These are phyloP conservation scores for Gobio occitaniae DNA, from an alignment of 2,797 vertebrate species.

Conservation along the genomic window DNA sequence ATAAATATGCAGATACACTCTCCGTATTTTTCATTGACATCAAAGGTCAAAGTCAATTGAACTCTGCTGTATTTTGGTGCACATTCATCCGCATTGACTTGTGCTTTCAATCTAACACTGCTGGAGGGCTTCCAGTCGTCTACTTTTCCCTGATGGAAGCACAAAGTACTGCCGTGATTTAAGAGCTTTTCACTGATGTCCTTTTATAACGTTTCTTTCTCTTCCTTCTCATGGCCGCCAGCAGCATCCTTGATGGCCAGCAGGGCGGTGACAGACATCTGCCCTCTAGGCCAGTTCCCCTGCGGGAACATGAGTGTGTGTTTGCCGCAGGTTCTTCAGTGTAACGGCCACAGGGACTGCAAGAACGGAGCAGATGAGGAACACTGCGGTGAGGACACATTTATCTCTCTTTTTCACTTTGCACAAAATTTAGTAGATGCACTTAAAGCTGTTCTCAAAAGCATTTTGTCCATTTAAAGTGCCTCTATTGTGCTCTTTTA, in stretches of 20 bases:
- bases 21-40: neutral
- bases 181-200: neutral
- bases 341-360: slow-evolving; percentile 82
- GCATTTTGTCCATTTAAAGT: no score
- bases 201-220: neutral
- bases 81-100: neutral
- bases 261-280: slow-evolving; percentile 60
- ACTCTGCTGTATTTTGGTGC: neutral
- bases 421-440: neutral
- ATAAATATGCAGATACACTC: neutral
- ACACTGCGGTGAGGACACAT: slow-evolving; percentile 73
- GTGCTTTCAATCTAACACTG: neutral
- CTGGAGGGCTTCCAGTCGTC: slow-evolving; percentile 20
- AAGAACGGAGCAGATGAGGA: slow-evolving; percentile 82
- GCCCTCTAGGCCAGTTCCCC: slow-evolving; percentile 83
- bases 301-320: slow-evolving; percentile 82
- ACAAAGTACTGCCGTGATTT: neutral
- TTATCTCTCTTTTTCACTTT: slow-evolving; percentile 1
- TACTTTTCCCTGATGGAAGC: neutral
- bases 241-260: slow-evolving; percentile 64
- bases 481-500: no score
- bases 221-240: neutral
- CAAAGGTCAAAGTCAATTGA: neutral
- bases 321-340: slow-evolving; percentile 79
- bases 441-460: neutral